These are phyloP conservation scores for Pantala flavescens DNA, from an alignment of 1,140 invertebrate species.

Conservation along the genomic window DNA sequence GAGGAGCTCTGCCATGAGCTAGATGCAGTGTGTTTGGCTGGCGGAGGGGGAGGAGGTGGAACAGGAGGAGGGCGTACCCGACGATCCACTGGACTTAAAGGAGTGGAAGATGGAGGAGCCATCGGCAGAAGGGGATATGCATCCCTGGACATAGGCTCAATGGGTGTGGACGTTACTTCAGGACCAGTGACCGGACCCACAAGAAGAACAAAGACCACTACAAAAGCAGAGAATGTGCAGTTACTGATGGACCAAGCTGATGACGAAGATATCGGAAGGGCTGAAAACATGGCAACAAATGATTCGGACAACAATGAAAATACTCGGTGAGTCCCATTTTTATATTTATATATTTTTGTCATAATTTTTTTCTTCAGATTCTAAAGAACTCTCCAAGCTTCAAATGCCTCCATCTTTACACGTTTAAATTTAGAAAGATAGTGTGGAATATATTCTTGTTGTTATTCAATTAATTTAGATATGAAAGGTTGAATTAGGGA, in stretches of 20 bases:
- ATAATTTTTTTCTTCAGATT: too few relatives aligned
- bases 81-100: not conserved
- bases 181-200: conserved; percentile 33
- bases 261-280: not conserved
- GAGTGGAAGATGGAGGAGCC: conserved; percentile 29
- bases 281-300: not conserved
- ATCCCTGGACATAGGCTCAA: conserved; percentile 51
- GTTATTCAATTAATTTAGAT: too few relatives aligned
- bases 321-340: not conserved
- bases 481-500: too few relatives aligned
- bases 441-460: too few relatives aligned
- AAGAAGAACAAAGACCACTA: not conserved
- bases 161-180: conserved; percentile 57
- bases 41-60: conserved; percentile 22
- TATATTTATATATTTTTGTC: too few relatives aligned
- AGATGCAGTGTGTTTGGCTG: conserved; percentile 43
- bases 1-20: conserved; percentile 48
- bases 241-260: not conserved
- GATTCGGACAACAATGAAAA: not conserved
- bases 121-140: conserved; percentile 51
- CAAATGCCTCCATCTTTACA: too few relatives aligned
- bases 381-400: too few relatives aligned
- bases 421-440: too few relatives aligned
- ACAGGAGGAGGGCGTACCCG: not conserved
- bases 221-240: not conserved